Evolutionary conservation across 2,113 vertebrate genomes (phyloP), one percentile per base, ranked within the genome.

Genomic region (Menura novaehollandiae): DNA sequence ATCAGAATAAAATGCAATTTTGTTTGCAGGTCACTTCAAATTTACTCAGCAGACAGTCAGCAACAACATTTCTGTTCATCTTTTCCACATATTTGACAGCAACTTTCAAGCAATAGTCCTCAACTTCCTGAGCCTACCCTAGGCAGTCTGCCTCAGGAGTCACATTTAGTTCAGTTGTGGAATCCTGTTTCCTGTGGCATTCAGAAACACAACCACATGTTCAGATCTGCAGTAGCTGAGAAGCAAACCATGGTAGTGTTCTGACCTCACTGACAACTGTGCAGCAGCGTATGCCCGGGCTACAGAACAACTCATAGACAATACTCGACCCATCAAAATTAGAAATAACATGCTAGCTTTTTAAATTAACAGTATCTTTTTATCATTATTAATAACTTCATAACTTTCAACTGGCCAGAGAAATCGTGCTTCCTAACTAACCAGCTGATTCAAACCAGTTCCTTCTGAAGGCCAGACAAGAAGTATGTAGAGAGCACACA

Each of bases 231-330:
- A 55, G 53, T 1, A 44, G 20, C 1, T 86, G 44, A 81, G 64
- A 52, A 69, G 44, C 37, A 87, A 89, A 46, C 35, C 6, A 11
- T 1, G 22, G 24, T 1, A 13, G 6, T 35, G 32, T 39, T 68
- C 62, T 83, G 87, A 55, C 12, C 13, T n/a, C n/a, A 8, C 15
- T 46, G 59, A 76, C 18, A 59, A 20, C 35, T 0, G 0, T 46
- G 44, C 77, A 81, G 85, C 37, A 76, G 30, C 0, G 0, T 27
- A 9, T 1, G 3, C 44, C 24, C 0, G 0, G 26, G 19, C 47
- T 46, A 21, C 0, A 0, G 12, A 79, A 74, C 43, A 51, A 43
- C 10, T 0, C 2, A 60, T 8, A 81, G 12, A 4, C 1, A 1
- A 44, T 3, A 52, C 24, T 10, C 0, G 0, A 33, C 56, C 56